Conservation (phyloP, 2,113 vertebrate species). For the Puffinus mauretanicus region DNA sequence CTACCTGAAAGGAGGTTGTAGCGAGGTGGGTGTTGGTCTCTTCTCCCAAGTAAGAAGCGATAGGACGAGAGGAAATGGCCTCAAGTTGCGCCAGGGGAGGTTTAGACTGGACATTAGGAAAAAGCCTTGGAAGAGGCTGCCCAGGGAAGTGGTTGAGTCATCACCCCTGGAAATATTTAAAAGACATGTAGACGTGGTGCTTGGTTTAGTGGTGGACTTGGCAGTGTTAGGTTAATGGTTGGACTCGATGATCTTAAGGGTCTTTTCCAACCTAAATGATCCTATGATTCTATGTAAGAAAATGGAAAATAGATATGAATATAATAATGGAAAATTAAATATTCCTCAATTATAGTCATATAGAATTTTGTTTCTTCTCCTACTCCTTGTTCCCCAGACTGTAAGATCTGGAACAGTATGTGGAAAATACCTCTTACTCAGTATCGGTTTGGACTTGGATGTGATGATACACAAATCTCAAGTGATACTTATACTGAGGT, state of each 20-base stretch:
- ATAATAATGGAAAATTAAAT: background rate
- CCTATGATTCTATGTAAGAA: background rate
- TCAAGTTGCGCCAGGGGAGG: background rate
- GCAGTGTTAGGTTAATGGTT: background rate
- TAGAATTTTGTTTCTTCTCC: background rate
- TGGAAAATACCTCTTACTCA: background rate
- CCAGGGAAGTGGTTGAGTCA: background rate
- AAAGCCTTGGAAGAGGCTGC: background rate
- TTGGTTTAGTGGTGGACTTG: background rate
- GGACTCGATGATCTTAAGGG: background rate
- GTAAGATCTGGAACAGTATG: background rate
- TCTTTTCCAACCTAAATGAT: background rate
- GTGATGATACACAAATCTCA: background rate
- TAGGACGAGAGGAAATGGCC: background rate
- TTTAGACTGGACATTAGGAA: background rate
- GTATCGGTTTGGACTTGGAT: background rate
- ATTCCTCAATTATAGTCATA: background rate
- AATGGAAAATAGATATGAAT: background rate
- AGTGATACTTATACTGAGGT: background rate
- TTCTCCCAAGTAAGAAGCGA: background rate
- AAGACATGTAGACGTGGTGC: background rate
- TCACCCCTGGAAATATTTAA: background rate
- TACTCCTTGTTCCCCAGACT: background rate
- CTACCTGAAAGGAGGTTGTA: too few relatives aligned
- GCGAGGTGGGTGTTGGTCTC: background rate